Base-by-base conservation (phyloP, 2,888 invertebrate species). In the Thysanoteuthis rhombus region DNA sequence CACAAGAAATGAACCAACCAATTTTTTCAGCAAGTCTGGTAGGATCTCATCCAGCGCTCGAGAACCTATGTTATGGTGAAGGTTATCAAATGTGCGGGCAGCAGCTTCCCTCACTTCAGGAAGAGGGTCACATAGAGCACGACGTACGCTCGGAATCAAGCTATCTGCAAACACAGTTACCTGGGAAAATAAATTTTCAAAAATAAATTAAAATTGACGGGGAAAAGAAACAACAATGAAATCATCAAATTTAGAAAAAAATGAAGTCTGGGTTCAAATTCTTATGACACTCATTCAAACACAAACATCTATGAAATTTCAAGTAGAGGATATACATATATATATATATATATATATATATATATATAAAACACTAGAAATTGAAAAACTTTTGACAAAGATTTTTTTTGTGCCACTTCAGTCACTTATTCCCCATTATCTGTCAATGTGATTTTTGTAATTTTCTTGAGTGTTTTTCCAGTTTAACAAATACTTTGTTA, bases 21-120 rank as follows among this genome's bases (percentile, higher is more conserved):
- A 96, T 96, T 98, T 98, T 45, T 98, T 98, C 95, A 99, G 97
- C 98, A 99, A 98, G 94, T 98, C 98, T 93, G 99, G 99, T 95
- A 99, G 97, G 97, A 99, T 99, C 97, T 99, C 99, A 97, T 99
- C 99, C 93, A 99, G 97, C 92, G 99, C 99, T 96, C 98, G 98
- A 94, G 98, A 98, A 93, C 99, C 99, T 94, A 99, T 99, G 94
- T 99, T 99, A 93, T 98, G 98, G 97, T 99, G 99, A 95, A 99
- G 98, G 95, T 98, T 98, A 97, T 99, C 99, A 97, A 99, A 99
- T 0, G 99, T 99, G 96, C 98, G 98, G 25, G 99, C 99, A 0
- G 99, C 99, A 12, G 99, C 99, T 97, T 98, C 98, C 93, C 99
- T 98, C 0, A 98, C 99, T 97, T 99, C 99, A 0, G 99, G 98